These are phyloP conservation scores for Unio pictorum DNA, from an alignment of 2,888 invertebrate genomes.

Conservation along the genomic window DNA sequence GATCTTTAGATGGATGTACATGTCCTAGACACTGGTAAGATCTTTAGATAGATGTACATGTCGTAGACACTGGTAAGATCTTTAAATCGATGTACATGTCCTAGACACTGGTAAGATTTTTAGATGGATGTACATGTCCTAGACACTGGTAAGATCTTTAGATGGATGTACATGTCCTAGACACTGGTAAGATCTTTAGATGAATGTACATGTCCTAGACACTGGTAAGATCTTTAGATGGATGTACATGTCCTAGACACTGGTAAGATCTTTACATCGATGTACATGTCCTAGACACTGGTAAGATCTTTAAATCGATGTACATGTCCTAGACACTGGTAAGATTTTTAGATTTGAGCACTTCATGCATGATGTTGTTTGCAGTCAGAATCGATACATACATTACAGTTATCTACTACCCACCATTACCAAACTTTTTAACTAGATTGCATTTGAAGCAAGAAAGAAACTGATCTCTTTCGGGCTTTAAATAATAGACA, in stretches of 20 bases:
- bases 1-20: slow-evolving; percentile 82
- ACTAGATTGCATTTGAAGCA: too few relatives aligned
- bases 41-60: slow-evolving; percentile 83
- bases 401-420: too few relatives aligned
- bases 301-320: slow-evolving; percentile 75
- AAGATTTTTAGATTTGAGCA: neutral
- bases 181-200: slow-evolving; percentile 77
- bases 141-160: slow-evolving; percentile 76
- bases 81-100: slow-evolving; percentile 81
- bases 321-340: slow-evolving; percentile 86
- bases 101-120: slow-evolving; percentile 79
- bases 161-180: slow-evolving; percentile 89
- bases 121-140: slow-evolving; percentile 88
- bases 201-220: slow-evolving; percentile 89
- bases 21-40: slow-evolving; percentile 81
- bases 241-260: slow-evolving; percentile 90
- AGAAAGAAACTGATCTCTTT: too few relatives aligned
- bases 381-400: too few relatives aligned
- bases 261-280: slow-evolving; percentile 74
- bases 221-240: slow-evolving; percentile 77
- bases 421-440: too few relatives aligned
- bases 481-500: too few relatives aligned
- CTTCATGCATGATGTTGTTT: too few relatives aligned
- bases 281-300: slow-evolving; percentile 86
- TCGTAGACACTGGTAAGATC: slow-evolving; percentile 80